These are phyloP conservation scores for Pterostichus niger DNA, from an alignment of 2,888 invertebrate species.

Conservation along the genomic window DNA sequence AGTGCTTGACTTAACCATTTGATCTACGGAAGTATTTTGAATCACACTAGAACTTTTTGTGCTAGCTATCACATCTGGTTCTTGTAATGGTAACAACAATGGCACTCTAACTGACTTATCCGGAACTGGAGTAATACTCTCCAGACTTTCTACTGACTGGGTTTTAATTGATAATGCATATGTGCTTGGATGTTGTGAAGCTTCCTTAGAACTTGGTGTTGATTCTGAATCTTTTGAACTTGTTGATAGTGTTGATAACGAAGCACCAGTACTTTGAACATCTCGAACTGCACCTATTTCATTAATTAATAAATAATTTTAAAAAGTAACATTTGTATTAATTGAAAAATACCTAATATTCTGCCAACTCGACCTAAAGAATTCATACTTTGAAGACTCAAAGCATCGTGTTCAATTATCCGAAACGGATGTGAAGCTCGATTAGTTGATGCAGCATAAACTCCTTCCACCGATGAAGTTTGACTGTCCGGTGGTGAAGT, in stretches of 20 bases:
- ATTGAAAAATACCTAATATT: constrained; percentile 81
- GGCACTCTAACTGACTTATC: constrained; percentile 64
- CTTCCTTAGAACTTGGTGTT: constrained; percentile 75
- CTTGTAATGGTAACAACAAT: constrained; percentile 81
- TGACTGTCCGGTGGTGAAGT: constrained; percentile 88
- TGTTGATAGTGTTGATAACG: constrained; percentile 74
- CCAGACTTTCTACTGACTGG: constrained; percentile 70
- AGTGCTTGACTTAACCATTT: constrained; percentile 68
- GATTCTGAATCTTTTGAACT: constrained; percentile 76
- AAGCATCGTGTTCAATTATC: constrained; percentile 92
- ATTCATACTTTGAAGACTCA: constrained; percentile 93
- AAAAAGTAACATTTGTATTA: background rate
- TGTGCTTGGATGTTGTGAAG: constrained; percentile 75
- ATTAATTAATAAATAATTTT: constrained; percentile 16
- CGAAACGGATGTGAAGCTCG: constrained; percentile 88
- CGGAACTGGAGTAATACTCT: background rate
- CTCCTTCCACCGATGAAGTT: constrained; percentile 88
- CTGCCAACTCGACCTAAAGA: constrained; percentile 91
- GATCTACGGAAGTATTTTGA: constrained; percentile 74
- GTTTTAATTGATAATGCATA: constrained; percentile 70
- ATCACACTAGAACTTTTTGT: constrained; percentile 84
- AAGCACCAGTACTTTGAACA: constrained; percentile 71
- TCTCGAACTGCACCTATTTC: constrained; percentile 69
- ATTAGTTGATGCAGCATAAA: constrained; percentile 82
- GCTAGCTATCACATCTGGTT: constrained; percentile 96